Evolutionary conservation across 2,797 vertebrate genomes (phyloP), one percentile per base, ranked within the genome.

Genomic region (Etheostoma perlongum): DNA sequence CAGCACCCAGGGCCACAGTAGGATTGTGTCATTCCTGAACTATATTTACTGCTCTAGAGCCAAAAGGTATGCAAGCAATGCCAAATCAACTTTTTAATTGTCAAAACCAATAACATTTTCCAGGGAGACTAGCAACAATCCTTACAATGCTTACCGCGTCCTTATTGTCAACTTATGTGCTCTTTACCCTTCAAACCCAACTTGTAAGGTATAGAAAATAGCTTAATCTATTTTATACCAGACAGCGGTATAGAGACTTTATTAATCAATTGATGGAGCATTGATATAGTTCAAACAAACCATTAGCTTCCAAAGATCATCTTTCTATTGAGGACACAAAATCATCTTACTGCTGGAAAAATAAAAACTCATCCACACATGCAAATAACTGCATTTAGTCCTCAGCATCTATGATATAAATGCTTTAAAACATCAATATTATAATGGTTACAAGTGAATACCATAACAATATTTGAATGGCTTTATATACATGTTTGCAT

Each of bases 401-500:
- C 46, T 85, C 68, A 58, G 15, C 49, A 40, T 68, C 79, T 76
- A 76, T 42, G 72, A 71, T 73, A 58, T 44, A 70, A 85, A 85
- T 14, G 67, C 69, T 78, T 86, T 19, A 78, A 87, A 84, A 89
- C 72, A 83, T 82, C 63, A 74, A 84, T 52, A 70, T 80, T 78
- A 87, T 63, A 69, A 84, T 62, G 58, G 85, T 89, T 82, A 90
- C 88, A 79, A 74, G 53, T 80, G 53, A 79, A 86, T 70, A 88
- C 74, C 62, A 79, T 82, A 83, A 85, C 78, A 87, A 80, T 82
- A 70, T 2, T 85, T 74, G 25, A 89, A 93, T 91, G 90, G 88
- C 87, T 92, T 92, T 91, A 91, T 88, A 67, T 86, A 93, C 90
- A 93, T 42, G 46, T 86, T 85, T 82, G 57, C 81, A 74, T 74